Evolutionary conservation across 2,888 invertebrate genomes (phyloP), one percentile per base, ranked within the genome.

Genomic region (Palloptera scutellata): DNA sequence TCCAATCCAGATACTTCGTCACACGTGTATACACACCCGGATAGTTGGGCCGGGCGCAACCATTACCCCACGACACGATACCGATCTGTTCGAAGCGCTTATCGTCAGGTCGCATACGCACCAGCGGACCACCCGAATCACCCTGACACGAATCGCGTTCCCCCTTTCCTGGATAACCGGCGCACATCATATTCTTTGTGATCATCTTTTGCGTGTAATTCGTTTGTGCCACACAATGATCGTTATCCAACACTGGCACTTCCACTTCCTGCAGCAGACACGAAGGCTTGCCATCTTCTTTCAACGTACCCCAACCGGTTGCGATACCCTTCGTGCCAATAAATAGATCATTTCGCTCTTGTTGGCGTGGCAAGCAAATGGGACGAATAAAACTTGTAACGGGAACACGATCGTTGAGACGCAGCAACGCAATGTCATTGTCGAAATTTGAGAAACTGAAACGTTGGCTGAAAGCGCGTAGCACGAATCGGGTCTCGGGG

Each of bases 41-140:
- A 83, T 93, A 94, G 15, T 93, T 93, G 9, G 91, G 89, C 70
- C 94, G 87, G 1, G 94, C 94, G 80, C 95, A 95, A 20, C 95
- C 95, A 79, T 94, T 94, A 43, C 95, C 95, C 95, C 95, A 95
- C 0, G 94, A 94, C 0, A 95, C 94, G 17, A 95, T 89, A 88
- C 92, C 94, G 80, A 94, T 93, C 74, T 94, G 86, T 84, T 94
- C 94, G 82, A 91, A 94, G 77, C 90, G 90, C 76, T 92, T 91
- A 77, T 92, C 90, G 75, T 91, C 90, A 72, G 88, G 88, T 79
- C 91, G 89, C 85, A 89, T 88, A 0, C 91, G 87, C 69, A 93
- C 89, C 61, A 95, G 86, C 20, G 95, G 95, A 13, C 95, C 89
- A 48, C 84, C 85, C 5, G 86, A 86, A 74, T 86, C 86, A 45